Evolutionary conservation across 2,797 vertebrate genomes (phyloP), one percentile per base, ranked within the genome.

Genomic region (Molossus alvarezi): DNA sequence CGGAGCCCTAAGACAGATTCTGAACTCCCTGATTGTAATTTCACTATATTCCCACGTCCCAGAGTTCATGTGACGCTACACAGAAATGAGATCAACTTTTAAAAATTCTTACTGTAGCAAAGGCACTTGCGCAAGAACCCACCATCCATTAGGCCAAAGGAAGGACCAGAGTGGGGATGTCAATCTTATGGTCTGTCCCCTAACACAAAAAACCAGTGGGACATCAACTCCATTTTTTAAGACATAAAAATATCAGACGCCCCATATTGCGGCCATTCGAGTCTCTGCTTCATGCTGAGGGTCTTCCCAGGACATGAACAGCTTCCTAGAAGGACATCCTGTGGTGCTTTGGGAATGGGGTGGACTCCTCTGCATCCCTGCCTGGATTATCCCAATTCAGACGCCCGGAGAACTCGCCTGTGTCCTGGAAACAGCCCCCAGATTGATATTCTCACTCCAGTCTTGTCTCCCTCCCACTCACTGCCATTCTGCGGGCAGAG

Each of bases 231-330:
- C 25, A 18, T n/a, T 53, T 83, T 25, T 57, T 45, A 89, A 86
- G 51, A 60, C 41, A 48, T 9, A 37, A 17, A 45, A 55, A 29
- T 15, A 9, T 12, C 77, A 77, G 15, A 6, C 4, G 3, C 3
- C 3, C 1, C 0, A 12, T 6, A 3, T 18, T 6, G 2, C 17
- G 76, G 62, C 11, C 58, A n/a, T 12, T 5, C 10, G 33, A 75
- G 15, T 11, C 45, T 45, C 62, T 45, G 23, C 6, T 48, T n/a
- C 20, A 10, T 1, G 3, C 48, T 6, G 15, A 20, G 25, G n/a
- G 25, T 53, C 73, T 91, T 20, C 1, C 15, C 29, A n/a, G 72
- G n/a, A 45, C 9, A 4, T 0, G 25, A 71, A 9, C 21, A 25
- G 72, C 8, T n/a, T 37, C 75, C 45, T 9, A 12, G 29, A 37